Evolutionary conservation across 2,113 vertebrate genomes (phyloP).

Genomic region (Dipodomys ordii): DNA sequence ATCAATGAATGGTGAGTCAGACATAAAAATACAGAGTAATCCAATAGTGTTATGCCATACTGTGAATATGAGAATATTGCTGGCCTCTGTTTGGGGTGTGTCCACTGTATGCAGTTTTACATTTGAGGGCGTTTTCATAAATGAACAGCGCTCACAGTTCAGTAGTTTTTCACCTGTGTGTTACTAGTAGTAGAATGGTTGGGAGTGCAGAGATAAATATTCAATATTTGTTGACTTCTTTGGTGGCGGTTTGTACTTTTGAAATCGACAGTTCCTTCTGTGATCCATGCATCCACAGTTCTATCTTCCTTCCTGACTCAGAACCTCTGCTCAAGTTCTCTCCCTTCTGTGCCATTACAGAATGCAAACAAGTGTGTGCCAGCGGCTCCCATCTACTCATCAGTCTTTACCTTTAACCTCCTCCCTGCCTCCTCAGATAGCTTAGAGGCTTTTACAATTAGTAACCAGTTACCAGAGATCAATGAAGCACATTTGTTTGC

Average conservation of each 20-base stretch:
- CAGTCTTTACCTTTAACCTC: background rate
- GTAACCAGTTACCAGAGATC: background rate
- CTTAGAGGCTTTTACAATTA: background rate
- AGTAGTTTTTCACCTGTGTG: background rate
- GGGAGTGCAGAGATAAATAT: background rate
- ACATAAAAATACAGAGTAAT: too few relatives aligned
- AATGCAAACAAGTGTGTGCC: background rate
- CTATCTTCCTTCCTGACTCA: constrained; percentile 9
- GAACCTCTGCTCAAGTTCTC: background rate
- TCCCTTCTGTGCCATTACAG: background rate
- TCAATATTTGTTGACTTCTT: background rate
- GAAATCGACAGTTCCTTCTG: background rate
- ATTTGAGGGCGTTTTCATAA: background rate
- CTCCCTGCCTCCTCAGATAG: background rate
- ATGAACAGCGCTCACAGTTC: background rate
- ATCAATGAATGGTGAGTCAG: too few relatives aligned
- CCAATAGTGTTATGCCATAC: background rate
- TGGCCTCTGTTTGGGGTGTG: background rate
- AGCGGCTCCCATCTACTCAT: background rate
- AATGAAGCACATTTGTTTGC: background rate
- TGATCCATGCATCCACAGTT: background rate
- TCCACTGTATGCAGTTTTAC: background rate
- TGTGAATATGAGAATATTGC: background rate
- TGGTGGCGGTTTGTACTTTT: background rate
- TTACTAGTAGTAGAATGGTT: background rate